Percentiles rank a stretch among this genome's conserved stretches.
Evolutionary conservation across 2,113 vertebrate genomes (phyloP).

Genomic region (Merops nubicus): DNA sequence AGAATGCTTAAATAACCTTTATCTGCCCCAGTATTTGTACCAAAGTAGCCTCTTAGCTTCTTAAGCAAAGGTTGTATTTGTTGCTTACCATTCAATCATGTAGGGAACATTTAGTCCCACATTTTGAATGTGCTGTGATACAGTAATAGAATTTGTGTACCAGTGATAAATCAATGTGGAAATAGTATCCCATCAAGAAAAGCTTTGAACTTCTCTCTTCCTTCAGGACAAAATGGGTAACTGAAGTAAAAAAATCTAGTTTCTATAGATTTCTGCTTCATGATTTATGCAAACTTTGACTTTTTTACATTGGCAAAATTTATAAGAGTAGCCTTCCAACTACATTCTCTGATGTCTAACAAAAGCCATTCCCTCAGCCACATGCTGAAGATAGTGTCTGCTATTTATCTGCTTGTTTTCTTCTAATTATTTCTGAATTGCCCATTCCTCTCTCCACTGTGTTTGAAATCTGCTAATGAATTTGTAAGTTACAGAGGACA

Average conservation of each 20-base stretch:
- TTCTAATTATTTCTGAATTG: not conserved
- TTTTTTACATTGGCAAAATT: not conserved
- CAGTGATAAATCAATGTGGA: not conserved
- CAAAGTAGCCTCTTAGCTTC: not conserved
- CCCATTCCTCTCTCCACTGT: not conserved
- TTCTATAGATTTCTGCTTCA: not conserved
- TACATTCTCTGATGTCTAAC: not conserved
- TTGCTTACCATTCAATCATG: not conserved
- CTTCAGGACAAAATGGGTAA: not conserved
- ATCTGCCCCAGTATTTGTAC: not conserved
- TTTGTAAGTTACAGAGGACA: not conserved
- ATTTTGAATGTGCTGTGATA: not conserved
- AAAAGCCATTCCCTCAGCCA: not conserved
- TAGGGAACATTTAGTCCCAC: not conserved
- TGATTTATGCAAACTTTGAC: not conserved
- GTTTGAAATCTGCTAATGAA: not conserved
- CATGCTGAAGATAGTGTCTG: not conserved
- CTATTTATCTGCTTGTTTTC: not conserved
- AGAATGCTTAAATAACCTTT: not conserved
- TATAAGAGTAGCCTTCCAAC: not conserved
- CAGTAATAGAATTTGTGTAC: not conserved
- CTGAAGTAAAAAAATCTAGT: not conserved
- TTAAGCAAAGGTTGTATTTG: not conserved
- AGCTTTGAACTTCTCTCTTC: not conserved
- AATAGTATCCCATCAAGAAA: not conserved